These are phyloP conservation scores for Neostethus bicornis DNA, from an alignment of 2,797 vertebrate species.

Conservation along the genomic window DNA sequence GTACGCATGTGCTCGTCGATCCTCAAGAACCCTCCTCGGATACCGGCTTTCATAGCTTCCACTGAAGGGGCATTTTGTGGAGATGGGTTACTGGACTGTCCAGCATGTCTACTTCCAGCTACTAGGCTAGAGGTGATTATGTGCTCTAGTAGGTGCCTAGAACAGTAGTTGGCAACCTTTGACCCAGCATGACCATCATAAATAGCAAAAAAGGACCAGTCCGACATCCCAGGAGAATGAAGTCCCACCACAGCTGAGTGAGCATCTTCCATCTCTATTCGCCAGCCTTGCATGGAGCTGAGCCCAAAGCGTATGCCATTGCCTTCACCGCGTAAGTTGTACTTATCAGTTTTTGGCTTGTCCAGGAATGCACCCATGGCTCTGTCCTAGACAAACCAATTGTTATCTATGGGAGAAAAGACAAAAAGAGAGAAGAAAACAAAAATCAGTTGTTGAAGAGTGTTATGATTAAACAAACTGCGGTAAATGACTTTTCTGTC, in stretches of 20 bases:
- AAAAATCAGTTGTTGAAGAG: neutral
- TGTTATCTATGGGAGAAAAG: constrained; percentile 70
- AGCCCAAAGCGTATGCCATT: constrained; percentile 93
- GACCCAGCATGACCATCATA: constrained; percentile 98
- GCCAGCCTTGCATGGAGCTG: constrained; percentile 99
- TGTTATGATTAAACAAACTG: neutral
- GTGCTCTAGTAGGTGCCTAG: constrained; percentile 95
- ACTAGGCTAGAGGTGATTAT: constrained; percentile 86
- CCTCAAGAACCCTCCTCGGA: constrained; percentile 95
- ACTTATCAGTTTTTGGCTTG: constrained; percentile 99
- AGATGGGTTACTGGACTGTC: constrained; percentile 48
- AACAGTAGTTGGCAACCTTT: constrained; percentile 96
- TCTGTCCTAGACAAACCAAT: constrained; percentile 70
- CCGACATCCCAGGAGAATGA: constrained; percentile 87
- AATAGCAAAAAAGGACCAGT: constrained; percentile 99
- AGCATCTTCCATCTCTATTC: constrained; percentile 99
- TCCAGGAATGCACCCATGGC: constrained; percentile 99
- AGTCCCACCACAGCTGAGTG: constrained; percentile 95
- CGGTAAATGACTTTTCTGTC: neutral
- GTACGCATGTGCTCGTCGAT: constrained; percentile 99
- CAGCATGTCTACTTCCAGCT: constrained; percentile 25
- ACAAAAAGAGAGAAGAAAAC: constrained; percentile 6
- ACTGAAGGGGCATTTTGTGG: constrained; percentile 80
- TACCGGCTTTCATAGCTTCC: constrained; percentile 92
- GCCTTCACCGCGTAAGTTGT: constrained; percentile 92